Evolutionary conservation across 2,888 invertebrate species (phyloP).

Genomic region (Eueremaeus valkanovi): DNA sequence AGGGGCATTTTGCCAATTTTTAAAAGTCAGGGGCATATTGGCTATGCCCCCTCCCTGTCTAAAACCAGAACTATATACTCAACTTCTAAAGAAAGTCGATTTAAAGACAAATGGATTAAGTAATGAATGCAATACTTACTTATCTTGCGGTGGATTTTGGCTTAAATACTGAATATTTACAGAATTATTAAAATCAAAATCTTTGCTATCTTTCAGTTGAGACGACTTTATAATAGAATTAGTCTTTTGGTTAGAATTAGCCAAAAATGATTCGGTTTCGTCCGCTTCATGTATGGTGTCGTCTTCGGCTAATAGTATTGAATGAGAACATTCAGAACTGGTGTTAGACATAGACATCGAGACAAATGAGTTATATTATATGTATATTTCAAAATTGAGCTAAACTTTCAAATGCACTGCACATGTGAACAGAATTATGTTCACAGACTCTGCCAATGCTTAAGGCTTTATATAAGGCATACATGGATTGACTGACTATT

Average conservation of each 20-base stretch:
- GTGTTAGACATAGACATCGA: neutral
- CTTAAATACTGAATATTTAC: neutral
- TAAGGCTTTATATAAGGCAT: too few species aligned
- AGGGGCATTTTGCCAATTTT: too few species aligned
- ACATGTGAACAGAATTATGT: too few species aligned
- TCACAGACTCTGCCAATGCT: too few species aligned
- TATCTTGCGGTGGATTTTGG: neutral
- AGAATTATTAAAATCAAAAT: neutral
- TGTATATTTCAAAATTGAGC: too few species aligned
- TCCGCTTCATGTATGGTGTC: neutral
- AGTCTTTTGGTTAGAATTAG: neutral
- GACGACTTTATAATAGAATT: neutral
- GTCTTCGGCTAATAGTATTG: slow-evolving; percentile 9
- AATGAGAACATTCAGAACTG: neutral
- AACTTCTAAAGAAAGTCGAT: too few species aligned
- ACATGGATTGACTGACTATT: neutral
- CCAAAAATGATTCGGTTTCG: neutral
- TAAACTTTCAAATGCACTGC: too few species aligned
- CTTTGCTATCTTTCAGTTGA: neutral
- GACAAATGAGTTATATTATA: too few species aligned
- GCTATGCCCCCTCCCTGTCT: too few species aligned
- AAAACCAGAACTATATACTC: too few species aligned
- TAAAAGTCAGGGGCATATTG: too few species aligned
- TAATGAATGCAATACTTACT: neutral
- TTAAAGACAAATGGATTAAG: neutral